Evolutionary conservation across 1,140 invertebrate genomes (phyloP).

Genomic region (Asbolus verrucosus): DNA sequence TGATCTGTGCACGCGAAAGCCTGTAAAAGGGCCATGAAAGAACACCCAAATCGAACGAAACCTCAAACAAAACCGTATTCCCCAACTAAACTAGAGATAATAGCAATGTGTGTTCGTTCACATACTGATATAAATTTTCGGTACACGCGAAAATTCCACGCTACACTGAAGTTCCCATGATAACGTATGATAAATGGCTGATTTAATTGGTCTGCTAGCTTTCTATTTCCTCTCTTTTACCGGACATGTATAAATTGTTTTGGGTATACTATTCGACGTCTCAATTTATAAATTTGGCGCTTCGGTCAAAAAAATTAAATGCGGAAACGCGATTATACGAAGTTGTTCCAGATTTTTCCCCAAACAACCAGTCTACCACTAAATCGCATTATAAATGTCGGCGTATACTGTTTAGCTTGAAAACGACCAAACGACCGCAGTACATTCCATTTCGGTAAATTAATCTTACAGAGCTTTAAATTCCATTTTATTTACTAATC

Average conservation of each 20-base stretch:
- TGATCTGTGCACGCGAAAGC: constrained; percentile 28
- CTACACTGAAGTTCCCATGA: constrained; percentile 40
- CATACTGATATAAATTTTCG: constrained; percentile 43
- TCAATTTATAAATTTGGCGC: constrained; percentile 16
- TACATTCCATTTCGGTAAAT: too few species aligned
- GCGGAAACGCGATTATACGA: too few species aligned
- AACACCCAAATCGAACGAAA: constrained; percentile 6
- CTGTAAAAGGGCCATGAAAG: constrained; percentile 7
- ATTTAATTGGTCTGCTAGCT: constrained; percentile 45
- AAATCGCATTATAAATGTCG: too few species aligned
- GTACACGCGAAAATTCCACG: constrained; percentile 45
- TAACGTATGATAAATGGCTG: constrained; percentile 42
- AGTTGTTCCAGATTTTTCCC: too few species aligned
- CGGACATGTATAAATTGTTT: constrained; percentile 3
- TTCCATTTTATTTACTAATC: too few species aligned
- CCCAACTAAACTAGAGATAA: constrained; percentile 9
- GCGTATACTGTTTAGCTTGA: too few species aligned
- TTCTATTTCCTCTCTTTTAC: constrained; percentile 34
- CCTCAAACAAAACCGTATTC: not conserved
- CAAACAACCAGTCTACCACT: too few species aligned
- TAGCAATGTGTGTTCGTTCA: constrained; percentile 45
- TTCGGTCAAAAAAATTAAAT: too few species aligned
- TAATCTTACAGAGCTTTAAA: too few species aligned
- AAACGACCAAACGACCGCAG: too few species aligned
- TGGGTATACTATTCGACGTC: constrained; percentile 6